Base-by-base conservation (phyloP, 2,113 vertebrate species). In the Elephantulus edwardii region DNA sequence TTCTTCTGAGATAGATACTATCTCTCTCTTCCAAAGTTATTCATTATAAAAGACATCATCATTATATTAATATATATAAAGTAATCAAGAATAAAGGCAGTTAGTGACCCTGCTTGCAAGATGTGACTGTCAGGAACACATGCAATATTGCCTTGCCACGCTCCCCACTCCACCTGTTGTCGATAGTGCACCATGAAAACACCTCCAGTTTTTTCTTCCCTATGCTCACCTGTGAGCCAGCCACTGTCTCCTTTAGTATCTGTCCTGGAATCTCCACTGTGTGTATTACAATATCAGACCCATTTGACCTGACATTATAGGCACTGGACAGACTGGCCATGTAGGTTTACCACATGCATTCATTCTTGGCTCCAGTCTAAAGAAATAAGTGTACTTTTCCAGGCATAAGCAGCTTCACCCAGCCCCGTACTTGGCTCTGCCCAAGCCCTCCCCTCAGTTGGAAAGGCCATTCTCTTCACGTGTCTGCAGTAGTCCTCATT, bases 61-160 rank as follows among this genome's bases (percentile, higher is more conserved):
- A n/a, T 64, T n/a, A 66, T 35, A 66, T 56, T 35, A 66, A 66
- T 35, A 13, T 33, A 13, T n/a, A 35, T 17, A 35, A 66, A 17
- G n/a, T 35, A 79, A 4, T 60, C 68, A 20, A 62, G 20, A 66
- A 79, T 16, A 70, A 92, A 80, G 5, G 20, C 10, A 66, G 12
- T 6, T 30, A 38, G 35, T 46, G 5, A 1, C 17, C 68, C 19
- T 50, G 33, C 20, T 66, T 46, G 13, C 0, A 85, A 70, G 35
- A n/a, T 42, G 20, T 20, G 20, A 76, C 28, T 48, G 11, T 16
- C 54, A 70, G 38, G 62, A 70, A 82, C 5, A 20, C 24, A 2
- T 12, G 30, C 17, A 4, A 11, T 12, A 54, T n/a, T 28, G 7
- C 30, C 28, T 2, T 7, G 26, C 5, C 46, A 46, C 0, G 1